phyloP scores from a whole-genome alignment of 2,888 invertebrate species.

The Oxytorus armatus region DNA sequence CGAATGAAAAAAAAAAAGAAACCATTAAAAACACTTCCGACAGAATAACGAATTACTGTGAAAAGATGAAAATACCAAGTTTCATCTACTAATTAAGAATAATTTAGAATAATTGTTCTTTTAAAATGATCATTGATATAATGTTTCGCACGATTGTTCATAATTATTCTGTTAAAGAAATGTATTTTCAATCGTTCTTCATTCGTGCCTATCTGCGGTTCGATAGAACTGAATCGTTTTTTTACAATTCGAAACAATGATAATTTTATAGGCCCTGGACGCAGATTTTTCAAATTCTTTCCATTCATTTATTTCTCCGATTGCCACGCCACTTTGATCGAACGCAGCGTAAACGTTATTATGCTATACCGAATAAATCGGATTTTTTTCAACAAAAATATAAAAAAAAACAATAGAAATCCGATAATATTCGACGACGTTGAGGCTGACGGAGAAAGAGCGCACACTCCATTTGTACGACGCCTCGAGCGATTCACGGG shows the following conservation, averaged over 20 bases:
- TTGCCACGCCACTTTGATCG: slow-evolving; percentile 33
- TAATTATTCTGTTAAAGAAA: background rate
- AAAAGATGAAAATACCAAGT: slow-evolving; percentile 19
- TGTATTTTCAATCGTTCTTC: background rate
- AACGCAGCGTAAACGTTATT: slow-evolving; percentile 7
- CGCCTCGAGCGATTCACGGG: slow-evolving; percentile 8
- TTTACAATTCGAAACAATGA: slow-evolving; percentile 4
- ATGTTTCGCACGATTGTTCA: background rate
- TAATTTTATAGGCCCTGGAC: slow-evolving; percentile 41
- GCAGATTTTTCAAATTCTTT: slow-evolving; percentile 26
- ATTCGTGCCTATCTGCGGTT: background rate
- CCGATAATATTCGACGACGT: background rate
- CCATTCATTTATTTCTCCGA: slow-evolving; percentile 29
- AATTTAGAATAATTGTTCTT: background rate
- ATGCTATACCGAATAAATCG: background rate
- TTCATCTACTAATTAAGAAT: too few species aligned
- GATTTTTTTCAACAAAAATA: background rate
- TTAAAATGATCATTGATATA: background rate
- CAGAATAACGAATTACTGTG: slow-evolving; percentile 1
- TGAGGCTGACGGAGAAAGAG: slow-evolving; percentile 17
- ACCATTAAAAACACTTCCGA: slow-evolving; percentile 22
- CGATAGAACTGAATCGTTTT: background rate
- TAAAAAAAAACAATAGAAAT: too few species aligned
- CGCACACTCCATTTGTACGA: background rate
- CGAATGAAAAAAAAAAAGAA: too few species aligned